Evolutionary conservation across 2,797 vertebrate species (phyloP).

Genomic region (Gadopsis bispinosus): DNA sequence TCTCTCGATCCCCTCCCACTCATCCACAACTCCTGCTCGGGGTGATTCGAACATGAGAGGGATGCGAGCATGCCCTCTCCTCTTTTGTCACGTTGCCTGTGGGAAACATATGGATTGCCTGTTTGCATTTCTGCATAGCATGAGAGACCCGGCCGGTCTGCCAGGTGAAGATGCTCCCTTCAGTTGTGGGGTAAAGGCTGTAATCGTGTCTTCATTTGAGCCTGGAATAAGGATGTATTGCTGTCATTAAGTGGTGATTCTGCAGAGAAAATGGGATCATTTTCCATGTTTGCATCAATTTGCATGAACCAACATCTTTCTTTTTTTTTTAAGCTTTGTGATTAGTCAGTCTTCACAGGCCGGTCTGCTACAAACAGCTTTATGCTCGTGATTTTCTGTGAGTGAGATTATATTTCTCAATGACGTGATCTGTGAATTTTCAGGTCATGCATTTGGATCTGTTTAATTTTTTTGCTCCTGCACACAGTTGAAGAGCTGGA

Average conservation of each 20-base stretch:
- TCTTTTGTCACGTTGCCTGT: conserved; percentile 52
- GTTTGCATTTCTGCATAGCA: conserved; percentile 52
- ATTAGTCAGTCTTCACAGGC: conserved; percentile 42
- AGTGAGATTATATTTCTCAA: conserved; percentile 17
- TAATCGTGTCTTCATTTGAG: conserved; percentile 39
- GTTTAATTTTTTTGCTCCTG: conserved; percentile 33
- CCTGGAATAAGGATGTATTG: conserved; percentile 13
- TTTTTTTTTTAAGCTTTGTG: conserved; percentile 21
- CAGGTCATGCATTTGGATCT: conserved; percentile 40
- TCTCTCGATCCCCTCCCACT: conserved; percentile 83
- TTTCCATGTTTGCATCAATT: conserved; percentile 22
- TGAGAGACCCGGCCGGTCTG: conserved; percentile 40
- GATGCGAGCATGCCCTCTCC: conserved; percentile 51
- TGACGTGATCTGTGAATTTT: conserved; percentile 28
- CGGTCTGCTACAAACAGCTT: conserved; percentile 32
- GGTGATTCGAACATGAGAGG: conserved; percentile 70
- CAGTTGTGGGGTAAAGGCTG: conserved; percentile 25
- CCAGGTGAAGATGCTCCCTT: conserved; percentile 52
- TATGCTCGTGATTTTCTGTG: conserved; percentile 20
- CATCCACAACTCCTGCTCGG: conserved; percentile 70
- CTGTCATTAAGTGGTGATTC: conserved; percentile 27
- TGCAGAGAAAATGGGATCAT: conserved; percentile 23
- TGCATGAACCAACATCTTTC: conserved; percentile 15
- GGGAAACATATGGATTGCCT: conserved; percentile 62
- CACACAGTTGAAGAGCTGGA: conserved; percentile 54